Evolutionary conservation across 2,888 invertebrate genomes (phyloP), one percentile per base, ranked within the genome.

Genomic region (Coenonympha arcania): DNA sequence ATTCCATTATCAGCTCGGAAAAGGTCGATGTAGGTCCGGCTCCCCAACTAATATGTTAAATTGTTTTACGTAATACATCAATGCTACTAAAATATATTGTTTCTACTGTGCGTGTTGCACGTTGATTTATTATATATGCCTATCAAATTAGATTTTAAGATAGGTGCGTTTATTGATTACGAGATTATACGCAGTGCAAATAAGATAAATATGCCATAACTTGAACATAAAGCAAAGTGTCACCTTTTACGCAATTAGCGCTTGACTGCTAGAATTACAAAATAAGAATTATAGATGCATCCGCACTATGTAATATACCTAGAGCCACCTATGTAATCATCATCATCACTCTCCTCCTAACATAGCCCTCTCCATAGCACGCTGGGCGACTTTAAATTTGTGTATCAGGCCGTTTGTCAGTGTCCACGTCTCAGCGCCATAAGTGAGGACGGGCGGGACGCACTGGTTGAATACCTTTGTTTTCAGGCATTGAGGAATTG

Each of bases 21-120:
- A n/a, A n/a, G n/a, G n/a, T n/a, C n/a, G n/a, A n/a, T n/a, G n/a
- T n/a, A n/a, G n/a, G n/a, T n/a, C n/a, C n/a, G n/a, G n/a, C n/a
- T n/a, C n/a, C n/a, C n/a, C n/a, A n/a, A n/a, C n/a, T n/a, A n/a
- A n/a, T n/a, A n/a, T n/a, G 30, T 37, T 20, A 42, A 37, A 39
- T 18, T 43, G 30, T 43, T 37, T 31, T 44, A 37, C 30, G 37
- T 36, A 28, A 49, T 49, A 11, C 16, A 39, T 49, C 42, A 43
- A 19, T 30, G 43, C 30, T 39, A 6, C 22, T 18, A 37, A 26
- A 30, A 30, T 30, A 9, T 28, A 28, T 41, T 41, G 28, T 30
- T 30, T 19, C 11, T 41, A 19, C 9, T 4, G 24, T 6, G 13
- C 9, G n/a, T 15, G 15, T 39, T 15, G 24, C 22, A 15, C 8